phyloP scores from a whole-genome alignment of 2,888 invertebrate genomes.

The Isotomurus palustris region DNA sequence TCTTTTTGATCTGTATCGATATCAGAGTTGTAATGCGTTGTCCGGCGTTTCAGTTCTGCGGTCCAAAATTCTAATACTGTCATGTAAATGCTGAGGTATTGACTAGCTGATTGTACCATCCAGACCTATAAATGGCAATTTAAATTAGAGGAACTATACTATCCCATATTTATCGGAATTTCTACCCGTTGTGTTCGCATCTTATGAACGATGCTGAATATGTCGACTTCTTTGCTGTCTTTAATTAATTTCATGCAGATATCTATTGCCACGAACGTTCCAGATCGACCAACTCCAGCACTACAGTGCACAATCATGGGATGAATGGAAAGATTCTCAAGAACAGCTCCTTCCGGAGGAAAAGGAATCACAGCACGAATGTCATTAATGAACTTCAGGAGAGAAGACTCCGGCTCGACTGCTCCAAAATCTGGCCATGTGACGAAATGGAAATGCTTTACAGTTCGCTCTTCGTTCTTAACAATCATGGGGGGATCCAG shows the following conservation, averaged over 20 bases:
- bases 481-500: background rate
- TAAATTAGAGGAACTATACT: too few relatives aligned
- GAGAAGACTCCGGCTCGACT: conserved; percentile 88
- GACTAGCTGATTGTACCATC: conserved; percentile 81
- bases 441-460: conserved; percentile 94
- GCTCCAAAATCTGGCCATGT: conserved; percentile 99
- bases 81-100: conserved; percentile 98
- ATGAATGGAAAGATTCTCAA: conserved; percentile 49
- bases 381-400: conserved; percentile 86
- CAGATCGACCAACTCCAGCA: conserved; percentile 69
- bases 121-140: conserved; percentile 38
- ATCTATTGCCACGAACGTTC: conserved; percentile 95
- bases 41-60: too few relatives aligned
- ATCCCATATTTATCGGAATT: background rate
- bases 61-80: too few relatives aligned
- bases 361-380: conserved; percentile 84
- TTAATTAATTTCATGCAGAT: conserved; percentile 85
- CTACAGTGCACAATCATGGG: conserved; percentile 95
- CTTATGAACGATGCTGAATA: conserved; percentile 91
- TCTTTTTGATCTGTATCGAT: too few relatives aligned
- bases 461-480: conserved; percentile 71
- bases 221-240: conserved; percentile 80
- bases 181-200: conserved; percentile 74
- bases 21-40: too few relatives aligned
- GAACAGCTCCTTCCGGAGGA: conserved; percentile 60